Base-by-base conservation (phyloP, 2,888 invertebrate species). In the Leptura quadrifasciata region DNA sequence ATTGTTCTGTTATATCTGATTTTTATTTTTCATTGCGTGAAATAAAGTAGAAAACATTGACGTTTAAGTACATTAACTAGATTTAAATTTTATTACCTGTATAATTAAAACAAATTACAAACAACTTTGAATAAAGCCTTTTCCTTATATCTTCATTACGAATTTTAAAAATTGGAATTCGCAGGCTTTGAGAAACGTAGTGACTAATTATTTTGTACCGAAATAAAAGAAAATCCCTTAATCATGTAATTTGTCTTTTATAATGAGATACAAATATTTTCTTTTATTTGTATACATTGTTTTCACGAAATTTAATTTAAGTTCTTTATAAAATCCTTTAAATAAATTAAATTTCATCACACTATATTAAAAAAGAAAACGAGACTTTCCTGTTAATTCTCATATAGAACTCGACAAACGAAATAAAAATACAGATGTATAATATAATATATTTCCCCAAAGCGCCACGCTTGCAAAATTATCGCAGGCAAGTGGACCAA, bases 371-470 rank as follows among this genome's bases (percentile, higher is more conserved):
- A 63, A 39, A 35, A 39, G 39, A 18, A 20, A 63, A 39, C n/a
- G 21, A 35, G 31, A 17, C 39, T 35, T 18, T 1, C 63, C 68
- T 24, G 52, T 70, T 72, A 58, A 71, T 58, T 71, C 75, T 65
- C 75, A 65, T 71, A 65, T 58, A 52, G n/a, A 60, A 31, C 63
- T 55, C 47, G 47, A 72, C 67, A 61, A 67, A 63, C 55, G 58
- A 55, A 67, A 76, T 68, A 20, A 55, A 68, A 72, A 35, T 68
- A 63, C 57, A 69, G 58, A 69, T 69, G 58, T 58, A 61, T 64
- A 74, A 74, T 67, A 35, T 39, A 75, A 75, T 65, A 71, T 67
- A 71, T 72, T 71, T 58, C 12, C 57, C 55, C 18, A 24, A 58
- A 69, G 69, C 35, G 69, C 69, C 12, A 35, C 69, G 68, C 63